Conservation (phyloP, 2,888 invertebrate species). For the Apoda limacodes region DNA sequence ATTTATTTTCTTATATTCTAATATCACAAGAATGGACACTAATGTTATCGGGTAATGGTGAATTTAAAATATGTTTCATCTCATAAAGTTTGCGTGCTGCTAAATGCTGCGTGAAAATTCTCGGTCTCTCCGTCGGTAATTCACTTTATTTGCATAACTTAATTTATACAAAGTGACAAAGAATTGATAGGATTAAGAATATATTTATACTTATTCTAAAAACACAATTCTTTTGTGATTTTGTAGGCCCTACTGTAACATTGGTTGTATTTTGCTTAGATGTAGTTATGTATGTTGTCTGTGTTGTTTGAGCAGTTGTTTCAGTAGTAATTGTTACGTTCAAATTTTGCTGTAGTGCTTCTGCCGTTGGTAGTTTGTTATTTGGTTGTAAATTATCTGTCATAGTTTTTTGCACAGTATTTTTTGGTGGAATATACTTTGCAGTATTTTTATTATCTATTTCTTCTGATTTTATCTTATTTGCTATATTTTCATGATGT, state of each 20-base stretch:
- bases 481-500: no score
- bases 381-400: slow-evolving; percentile 19
- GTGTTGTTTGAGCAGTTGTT: slow-evolving; percentile 30
- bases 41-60: slow-evolving; percentile 25
- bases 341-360: slow-evolving; percentile 42
- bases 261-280: no score
- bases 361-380: slow-evolving; percentile 37
- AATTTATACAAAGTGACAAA: slow-evolving; percentile 1
- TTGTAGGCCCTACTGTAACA: slow-evolving; percentile 5
- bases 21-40: slow-evolving; percentile 32
- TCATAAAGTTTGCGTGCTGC: no score
- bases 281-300: no score
- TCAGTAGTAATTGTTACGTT: slow-evolving; percentile 24
- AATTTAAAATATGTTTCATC: no score
- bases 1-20: background rate
- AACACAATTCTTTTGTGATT: slow-evolving; percentile 2
- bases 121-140: no score
- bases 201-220: slow-evolving; percentile 6
- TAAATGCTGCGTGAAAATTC: no score
- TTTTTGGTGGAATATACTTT: no score
- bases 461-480: no score
- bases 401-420: slow-evolving; percentile 22
- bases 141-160: no score
- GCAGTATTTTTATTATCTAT: no score
- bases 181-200: background rate